These are phyloP conservation scores for Patiria pectinifera DNA, from an alignment of 53 echinoderm and acorn worm genomes.

Conservation along the genomic window DNA sequence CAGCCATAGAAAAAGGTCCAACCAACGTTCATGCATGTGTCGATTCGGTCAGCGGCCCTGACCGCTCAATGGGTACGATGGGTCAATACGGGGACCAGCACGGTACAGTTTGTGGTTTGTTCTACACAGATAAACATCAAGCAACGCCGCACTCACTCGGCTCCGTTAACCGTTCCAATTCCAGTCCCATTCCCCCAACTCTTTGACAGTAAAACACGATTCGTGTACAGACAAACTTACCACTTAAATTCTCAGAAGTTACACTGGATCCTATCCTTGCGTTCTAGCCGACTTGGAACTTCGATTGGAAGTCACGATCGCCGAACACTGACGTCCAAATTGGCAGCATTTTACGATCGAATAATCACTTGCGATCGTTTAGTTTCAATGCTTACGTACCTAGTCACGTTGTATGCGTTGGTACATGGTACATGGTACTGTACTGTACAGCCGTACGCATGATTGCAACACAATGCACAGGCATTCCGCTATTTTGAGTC, in stretches of 20 bases:
- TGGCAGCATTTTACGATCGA: neutral
- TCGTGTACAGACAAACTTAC: neutral
- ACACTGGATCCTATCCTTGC: neutral
- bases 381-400: neutral
- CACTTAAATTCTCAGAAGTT: neutral
- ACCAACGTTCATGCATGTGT: no score
- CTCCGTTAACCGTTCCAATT: no score
- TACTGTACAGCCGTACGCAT: neutral
- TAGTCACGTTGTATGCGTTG: neutral
- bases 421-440: neutral
- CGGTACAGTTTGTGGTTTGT: no score
- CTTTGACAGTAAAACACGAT: neutral
- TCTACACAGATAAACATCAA: neutral
- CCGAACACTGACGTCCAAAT: neutral
- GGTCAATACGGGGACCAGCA: no score
- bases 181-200: neutral
- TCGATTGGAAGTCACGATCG: slow-evolving; percentile 12
- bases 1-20: no score
- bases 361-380: neutral
- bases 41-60: no score
- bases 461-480: no score
- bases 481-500: no score
- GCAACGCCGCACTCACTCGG: neutral
- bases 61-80: no score
- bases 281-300: neutral